These are phyloP conservation scores for Percopsis omiscomaycus DNA, from an alignment of 2,797 vertebrate genomes.

Conservation along the genomic window DNA sequence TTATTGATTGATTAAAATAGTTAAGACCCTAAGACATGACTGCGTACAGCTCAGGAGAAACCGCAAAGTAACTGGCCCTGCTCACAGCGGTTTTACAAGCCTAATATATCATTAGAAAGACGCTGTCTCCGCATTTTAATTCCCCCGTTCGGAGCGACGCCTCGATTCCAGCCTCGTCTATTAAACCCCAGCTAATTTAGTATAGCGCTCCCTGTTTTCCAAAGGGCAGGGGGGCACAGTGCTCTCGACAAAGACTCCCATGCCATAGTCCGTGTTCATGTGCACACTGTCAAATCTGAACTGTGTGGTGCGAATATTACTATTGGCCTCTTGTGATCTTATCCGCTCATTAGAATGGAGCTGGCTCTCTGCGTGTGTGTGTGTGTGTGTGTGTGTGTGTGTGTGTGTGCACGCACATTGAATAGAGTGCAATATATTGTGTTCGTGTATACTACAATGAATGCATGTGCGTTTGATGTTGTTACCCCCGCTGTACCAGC, in stretches of 20 bases:
- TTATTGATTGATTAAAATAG: too few species aligned
- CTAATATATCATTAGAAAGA: neutral
- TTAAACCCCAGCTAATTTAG: constrained; percentile 31
- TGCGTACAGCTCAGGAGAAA: constrained; percentile 10
- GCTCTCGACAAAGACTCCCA: constrained; percentile 21
- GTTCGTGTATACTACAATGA: neutral
- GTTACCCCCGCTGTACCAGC: constrained; percentile 55
- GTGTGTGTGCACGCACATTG: neutral
- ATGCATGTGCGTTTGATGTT: constrained; percentile 38
- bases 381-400: constrained; percentile 10
- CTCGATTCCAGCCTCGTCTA: constrained; percentile 15
- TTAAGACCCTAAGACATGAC: constrained; percentile 1
- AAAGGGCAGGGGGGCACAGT: constrained; percentile 2
- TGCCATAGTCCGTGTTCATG: constrained; percentile 8
- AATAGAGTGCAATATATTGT: neutral
- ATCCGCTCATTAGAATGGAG: constrained; percentile 64
- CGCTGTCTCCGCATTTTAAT: constrained; percentile 6
- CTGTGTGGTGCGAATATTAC: constrained; percentile 62
- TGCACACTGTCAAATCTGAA: constrained; percentile 28
- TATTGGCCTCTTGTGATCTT: constrained; percentile 52
- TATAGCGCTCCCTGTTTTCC: neutral
- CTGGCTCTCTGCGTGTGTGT: constrained; percentile 21
- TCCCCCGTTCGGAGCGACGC: constrained; percentile 36
- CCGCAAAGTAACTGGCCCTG: neutral
- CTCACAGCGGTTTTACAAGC: neutral